These are phyloP conservation scores for Drosophila monieri DNA, from an alignment of 2,888 invertebrate genomes.

Conservation along the genomic window DNA sequence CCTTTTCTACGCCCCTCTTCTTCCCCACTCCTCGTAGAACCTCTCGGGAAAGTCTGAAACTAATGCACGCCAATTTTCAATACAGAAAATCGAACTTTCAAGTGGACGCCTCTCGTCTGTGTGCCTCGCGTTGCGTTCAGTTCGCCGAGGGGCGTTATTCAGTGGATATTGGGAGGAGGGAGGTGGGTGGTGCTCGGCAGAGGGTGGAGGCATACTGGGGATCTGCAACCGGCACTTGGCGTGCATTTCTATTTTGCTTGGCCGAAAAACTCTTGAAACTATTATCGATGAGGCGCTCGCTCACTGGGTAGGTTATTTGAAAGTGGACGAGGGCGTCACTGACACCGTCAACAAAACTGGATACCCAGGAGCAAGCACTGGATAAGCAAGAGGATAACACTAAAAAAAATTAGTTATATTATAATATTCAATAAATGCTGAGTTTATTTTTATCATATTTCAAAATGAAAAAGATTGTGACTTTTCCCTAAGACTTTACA, in stretches of 20 bases:
- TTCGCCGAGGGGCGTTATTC: conserved; percentile 18
- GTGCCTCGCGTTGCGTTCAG: conserved; percentile 35
- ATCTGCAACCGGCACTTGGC: conserved; percentile 55
- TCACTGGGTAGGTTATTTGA: conserved; percentile 14
- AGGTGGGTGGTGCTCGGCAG: conserved; percentile 1
- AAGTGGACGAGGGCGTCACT: conserved; percentile 54
- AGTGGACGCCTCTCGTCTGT: conserved; percentile 58
- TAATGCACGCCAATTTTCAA: conserved; percentile 73
- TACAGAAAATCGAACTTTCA: conserved; percentile 73
- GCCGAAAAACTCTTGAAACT: conserved; percentile 70
- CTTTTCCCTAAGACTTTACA: no score
- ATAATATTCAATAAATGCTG: not conserved
- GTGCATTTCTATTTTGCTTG: conserved; percentile 57
- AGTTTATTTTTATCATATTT: not conserved
- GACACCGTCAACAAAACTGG: conserved; percentile 40
- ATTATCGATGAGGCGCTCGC: conserved; percentile 63
- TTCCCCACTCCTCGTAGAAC: not conserved
- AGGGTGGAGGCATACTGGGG: conserved; percentile 5
- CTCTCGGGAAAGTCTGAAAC: conserved; percentile 38
- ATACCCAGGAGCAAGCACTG: no score
- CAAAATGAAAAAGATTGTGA: no score
- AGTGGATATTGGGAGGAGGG: not conserved
- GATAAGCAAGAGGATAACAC: not conserved
- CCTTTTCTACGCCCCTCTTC: not conserved
- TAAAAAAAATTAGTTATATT: not conserved